phyloP scores from a whole-genome alignment of 2,113 vertebrate species.

The Sterna hirundo region DNA sequence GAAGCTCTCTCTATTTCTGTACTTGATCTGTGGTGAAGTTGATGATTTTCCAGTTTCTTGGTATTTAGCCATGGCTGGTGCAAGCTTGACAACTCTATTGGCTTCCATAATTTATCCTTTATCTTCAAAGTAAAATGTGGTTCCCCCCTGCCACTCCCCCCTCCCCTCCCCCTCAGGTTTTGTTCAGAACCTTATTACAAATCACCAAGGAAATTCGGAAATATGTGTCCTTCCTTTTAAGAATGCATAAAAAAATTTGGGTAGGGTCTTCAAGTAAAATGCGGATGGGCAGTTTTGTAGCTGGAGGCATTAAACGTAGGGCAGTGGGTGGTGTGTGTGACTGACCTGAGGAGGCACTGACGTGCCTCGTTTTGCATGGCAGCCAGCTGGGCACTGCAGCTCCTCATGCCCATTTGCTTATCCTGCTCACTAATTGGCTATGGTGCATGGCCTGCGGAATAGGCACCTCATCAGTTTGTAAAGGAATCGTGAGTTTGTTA shows the following conservation, averaged over 20 bases:
- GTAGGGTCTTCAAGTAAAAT: not conserved
- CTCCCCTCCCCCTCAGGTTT: not conserved
- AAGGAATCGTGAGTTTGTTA: conserved; percentile 55
- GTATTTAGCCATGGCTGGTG: not conserved
- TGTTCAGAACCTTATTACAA: not conserved
- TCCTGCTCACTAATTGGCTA: not conserved
- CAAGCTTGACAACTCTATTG: not conserved
- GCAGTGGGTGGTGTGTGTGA: not conserved
- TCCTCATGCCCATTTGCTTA: not conserved
- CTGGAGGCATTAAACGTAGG: not conserved
- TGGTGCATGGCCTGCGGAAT: not conserved
- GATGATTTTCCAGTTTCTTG: not conserved
- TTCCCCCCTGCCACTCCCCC: too few species aligned
- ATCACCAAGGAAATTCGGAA: not conserved
- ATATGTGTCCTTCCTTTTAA: not conserved
- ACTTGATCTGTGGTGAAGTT: not conserved
- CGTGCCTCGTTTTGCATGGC: not conserved
- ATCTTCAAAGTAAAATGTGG: not conserved
- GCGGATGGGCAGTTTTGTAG: not conserved
- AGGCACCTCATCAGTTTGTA: conserved; percentile 35
- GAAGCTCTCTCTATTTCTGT: not conserved
- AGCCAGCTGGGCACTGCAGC: not conserved
- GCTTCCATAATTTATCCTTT: not conserved
- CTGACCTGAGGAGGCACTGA: not conserved
- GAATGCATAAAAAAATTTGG: not conserved